Evolutionary conservation across 1,140 invertebrate genomes (phyloP), one percentile per base, ranked within the genome.

Genomic region (Procambarus virginalis): DNA sequence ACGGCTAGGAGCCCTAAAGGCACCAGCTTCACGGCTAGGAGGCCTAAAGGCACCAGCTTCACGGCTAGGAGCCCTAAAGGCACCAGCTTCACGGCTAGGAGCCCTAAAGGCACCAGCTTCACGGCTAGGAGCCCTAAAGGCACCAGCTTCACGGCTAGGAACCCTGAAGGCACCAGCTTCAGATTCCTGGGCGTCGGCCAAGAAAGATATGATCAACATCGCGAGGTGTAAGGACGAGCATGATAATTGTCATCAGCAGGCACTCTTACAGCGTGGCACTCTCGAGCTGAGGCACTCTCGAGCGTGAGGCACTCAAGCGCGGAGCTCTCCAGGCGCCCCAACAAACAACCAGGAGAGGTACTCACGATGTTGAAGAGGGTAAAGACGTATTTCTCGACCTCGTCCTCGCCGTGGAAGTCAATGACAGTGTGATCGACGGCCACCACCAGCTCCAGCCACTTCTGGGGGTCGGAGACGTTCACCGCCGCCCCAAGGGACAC

Each of bases 311-410:
- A 4, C 4, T 5, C 20, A n/a, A 4, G 4, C 5, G 70, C 70
- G 17, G 20, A 22, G 4, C 4, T 75, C 34, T 2, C 22, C 6
- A 22, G 1, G 2, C 0, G 4, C 46, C 81, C 34, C 17, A 83
- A 85, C 6, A 34, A 49, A 58, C 3, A 55, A 14, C 2, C 10
- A n/a, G n/a, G 2, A 5, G 5, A 5, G 10, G 55, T 49, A 92
- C 91, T 92, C 76, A 92, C 96, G 91, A 97, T 97, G 93, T 97
- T 97, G 94, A 97, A 95, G 83, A 97, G 94, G 3, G 96, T 96
- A 85, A 97, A 94, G 91, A 97, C 95, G 93, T 97, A 97, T 90
- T 96, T 95, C 92, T 96, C 95, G 17, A 96, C 95, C 92, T 95
- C 94, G 75, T 95, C 94, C 91, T 94, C 94, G 10, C 96, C 96